Percentiles rank a stretch among this genome's conserved stretches.
Conservation (phyloP, 1,140 invertebrate species). For the Zeugodacus cucurbitae region DNA sequence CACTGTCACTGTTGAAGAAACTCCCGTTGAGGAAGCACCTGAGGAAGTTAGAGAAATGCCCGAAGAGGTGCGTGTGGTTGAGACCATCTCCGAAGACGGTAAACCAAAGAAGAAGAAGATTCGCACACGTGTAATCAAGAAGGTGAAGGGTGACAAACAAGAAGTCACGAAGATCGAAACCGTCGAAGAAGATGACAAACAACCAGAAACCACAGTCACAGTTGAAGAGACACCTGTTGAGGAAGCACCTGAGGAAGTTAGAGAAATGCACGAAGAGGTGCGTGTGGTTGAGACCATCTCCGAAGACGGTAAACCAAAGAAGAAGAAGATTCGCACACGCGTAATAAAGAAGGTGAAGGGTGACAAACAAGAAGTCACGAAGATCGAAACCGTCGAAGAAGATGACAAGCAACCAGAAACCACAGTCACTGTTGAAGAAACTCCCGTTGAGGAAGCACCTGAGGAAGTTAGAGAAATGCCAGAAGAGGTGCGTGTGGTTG, state of each 20-base stretch:
- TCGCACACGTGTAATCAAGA: slow-evolving; percentile 49
- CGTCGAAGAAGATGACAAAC: slow-evolving; percentile 49
- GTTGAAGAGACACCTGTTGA: slow-evolving; percentile 40
- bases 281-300: slow-evolving; percentile 37
- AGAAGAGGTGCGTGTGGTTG: slow-evolving; percentile 35
- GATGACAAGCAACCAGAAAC: slow-evolving; percentile 42
- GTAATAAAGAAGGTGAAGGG: slow-evolving; percentile 42
- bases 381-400: slow-evolving; percentile 43
- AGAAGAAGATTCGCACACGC: slow-evolving; percentile 38
- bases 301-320: slow-evolving; percentile 40
- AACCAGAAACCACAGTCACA: slow-evolving; percentile 47
- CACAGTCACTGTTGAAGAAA: slow-evolving; percentile 41
- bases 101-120: slow-evolving; percentile 47
- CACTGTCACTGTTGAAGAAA: slow-evolving; percentile 48
- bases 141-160: slow-evolving; percentile 48
- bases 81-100: slow-evolving; percentile 47
- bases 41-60: slow-evolving; percentile 47
- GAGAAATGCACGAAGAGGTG: slow-evolving; percentile 40
- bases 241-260: slow-evolving; percentile 26
- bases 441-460: slow-evolving; percentile 18
- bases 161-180: slow-evolving; percentile 51
- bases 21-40: slow-evolving; percentile 43
- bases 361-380: slow-evolving; percentile 42
- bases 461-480: slow-evolving; percentile 38
- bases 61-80: slow-evolving; percentile 47